Evolutionary conservation across 2,113 vertebrate genomes (phyloP).

Genomic region (Ondatra zibethicus): DNA sequence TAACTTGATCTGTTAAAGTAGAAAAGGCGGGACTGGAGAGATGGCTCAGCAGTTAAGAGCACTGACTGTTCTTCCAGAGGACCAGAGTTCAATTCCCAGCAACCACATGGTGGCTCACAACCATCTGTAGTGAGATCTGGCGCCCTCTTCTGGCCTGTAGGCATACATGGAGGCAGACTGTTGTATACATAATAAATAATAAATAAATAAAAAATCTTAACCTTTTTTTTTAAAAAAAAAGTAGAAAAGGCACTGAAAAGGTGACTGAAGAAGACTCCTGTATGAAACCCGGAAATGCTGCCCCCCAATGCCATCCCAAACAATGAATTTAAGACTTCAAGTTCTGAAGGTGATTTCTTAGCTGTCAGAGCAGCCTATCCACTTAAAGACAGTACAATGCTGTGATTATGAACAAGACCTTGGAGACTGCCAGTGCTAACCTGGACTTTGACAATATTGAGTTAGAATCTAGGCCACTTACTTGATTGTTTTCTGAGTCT

Average conservation of each 20-base stretch:
- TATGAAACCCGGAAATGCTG: constrained; percentile 34
- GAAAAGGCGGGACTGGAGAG: no score
- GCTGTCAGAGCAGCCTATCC: background rate
- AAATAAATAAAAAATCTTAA: no score
- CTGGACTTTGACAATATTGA: background rate
- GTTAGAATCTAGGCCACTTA: constrained; percentile 34
- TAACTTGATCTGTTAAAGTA: constrained; percentile 39
- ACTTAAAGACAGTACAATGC: constrained; percentile 15
- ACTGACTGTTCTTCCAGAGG: no score
- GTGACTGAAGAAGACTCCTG: background rate
- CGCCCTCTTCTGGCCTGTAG: no score
- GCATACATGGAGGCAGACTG: no score
- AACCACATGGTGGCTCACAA: no score
- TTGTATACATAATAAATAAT: no score
- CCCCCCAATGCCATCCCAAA: background rate
- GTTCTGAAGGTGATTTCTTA: background rate
- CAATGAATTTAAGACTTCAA: background rate
- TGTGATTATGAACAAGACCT: background rate
- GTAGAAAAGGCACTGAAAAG: constrained; percentile 27
- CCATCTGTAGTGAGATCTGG: no score
- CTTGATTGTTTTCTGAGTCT: constrained; percentile 29
- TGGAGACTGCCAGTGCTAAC: background rate
- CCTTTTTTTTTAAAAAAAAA: no score
- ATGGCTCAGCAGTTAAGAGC: no score
- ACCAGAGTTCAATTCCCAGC: no score